Percentiles rank a stretch among this genome's conserved stretches.
phyloP scores from a whole-genome alignment of 2,113 vertebrate species.

The Callithrix jacchus region DNA sequence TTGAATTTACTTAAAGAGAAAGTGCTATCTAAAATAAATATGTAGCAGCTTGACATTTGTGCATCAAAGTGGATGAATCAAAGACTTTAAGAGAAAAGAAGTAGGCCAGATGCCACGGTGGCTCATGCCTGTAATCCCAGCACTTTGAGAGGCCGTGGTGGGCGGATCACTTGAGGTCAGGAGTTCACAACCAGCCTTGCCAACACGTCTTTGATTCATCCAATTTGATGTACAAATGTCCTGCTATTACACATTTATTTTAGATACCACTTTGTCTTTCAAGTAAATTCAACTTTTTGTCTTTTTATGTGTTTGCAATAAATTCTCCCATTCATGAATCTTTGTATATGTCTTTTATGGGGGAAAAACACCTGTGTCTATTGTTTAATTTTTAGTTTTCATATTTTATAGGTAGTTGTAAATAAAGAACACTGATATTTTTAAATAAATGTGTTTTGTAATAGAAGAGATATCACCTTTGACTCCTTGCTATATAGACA shows the following conservation, averaged over 20 bases:
- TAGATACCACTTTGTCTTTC: neutral
- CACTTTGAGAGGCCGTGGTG: too few species aligned
- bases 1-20: neutral
- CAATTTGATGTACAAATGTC: neutral
- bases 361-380: neutral
- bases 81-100: neutral
- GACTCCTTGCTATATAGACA: neutral
- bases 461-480: neutral
- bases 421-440: neutral
- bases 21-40: neutral
- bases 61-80: neutral
- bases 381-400: neutral
- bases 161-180: too few species aligned
- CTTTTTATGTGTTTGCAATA: neutral
- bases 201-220: neutral
- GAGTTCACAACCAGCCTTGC: too few species aligned
- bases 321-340: neutral
- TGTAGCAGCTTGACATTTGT: neutral
- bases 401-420: neutral
- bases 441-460: neutral
- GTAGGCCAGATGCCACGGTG: too few species aligned
- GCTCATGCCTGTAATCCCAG: too few species aligned
- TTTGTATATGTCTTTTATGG: neutral
- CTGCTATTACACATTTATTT: neutral
- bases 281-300: neutral